Conservation (phyloP, 2,888 invertebrate genomes). For the Phengaris alcon region DNA sequence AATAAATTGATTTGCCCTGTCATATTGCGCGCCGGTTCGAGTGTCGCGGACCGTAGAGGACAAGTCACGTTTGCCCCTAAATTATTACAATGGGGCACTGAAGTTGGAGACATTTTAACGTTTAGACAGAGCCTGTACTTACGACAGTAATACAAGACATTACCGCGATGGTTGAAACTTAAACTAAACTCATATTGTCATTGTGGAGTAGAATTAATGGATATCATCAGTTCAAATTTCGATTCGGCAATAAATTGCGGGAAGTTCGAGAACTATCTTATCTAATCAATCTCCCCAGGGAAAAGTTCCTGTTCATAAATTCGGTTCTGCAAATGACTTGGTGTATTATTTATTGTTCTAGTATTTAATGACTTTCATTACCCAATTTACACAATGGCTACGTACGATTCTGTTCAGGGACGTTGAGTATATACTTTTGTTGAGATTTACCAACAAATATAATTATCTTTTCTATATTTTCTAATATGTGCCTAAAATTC, state of each 20-base stretch:
- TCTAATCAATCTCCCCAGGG: constrained; percentile 5
- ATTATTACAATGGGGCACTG: neutral
- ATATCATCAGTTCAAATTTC: constrained; percentile 23
- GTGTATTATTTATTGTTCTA: neutral
- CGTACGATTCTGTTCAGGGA: no score
- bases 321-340: neutral
- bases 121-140: constrained; percentile 34
- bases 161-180: constrained; percentile 40
- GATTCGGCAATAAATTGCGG: constrained; percentile 4
- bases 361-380: neutral
- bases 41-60: no score
- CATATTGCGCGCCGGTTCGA: no score
- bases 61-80: no score
- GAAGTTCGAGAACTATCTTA: neutral
- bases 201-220: constrained; percentile 39
- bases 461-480: no score
- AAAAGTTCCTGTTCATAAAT: constrained; percentile 3
- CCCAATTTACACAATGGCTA: no score
- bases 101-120: constrained; percentile 40
- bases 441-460: no score
- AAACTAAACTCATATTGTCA: constrained; percentile 34
- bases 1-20: no score
- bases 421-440: no score
- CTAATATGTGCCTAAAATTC: no score
- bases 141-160: neutral